Base-by-base conservation (phyloP, 2,113 vertebrate species). In the Nothocercus nigrocapillus region DNA sequence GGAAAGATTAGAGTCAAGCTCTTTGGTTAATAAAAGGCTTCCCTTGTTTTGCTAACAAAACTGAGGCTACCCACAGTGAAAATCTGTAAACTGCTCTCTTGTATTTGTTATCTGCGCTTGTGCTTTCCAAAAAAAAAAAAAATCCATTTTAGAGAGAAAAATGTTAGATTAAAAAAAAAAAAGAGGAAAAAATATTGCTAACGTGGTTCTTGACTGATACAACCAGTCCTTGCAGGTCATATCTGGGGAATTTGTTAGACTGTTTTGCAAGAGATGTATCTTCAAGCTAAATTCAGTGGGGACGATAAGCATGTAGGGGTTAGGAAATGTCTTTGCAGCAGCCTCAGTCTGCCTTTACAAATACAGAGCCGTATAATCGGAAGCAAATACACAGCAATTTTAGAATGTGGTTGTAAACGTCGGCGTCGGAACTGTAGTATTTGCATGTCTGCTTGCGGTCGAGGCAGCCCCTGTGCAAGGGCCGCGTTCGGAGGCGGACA, bases 31-130 rank as follows among this genome's bases (percentile, higher is more conserved):
- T 32, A 83, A 28, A 18, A 19, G 4, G 42, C 28, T n/a, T 78
- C 54, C 36, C 10, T 19, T 53, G 11, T 42, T 97, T 74, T 72
- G 45, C 45, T 76, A 68, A 24, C 63, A 63, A 93, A 90, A 88
- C 67, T 45, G 27, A 78, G 83, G 28, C 13, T 30, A 20, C 40
- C 49, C 64, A 11, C 53, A 30, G 7, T 27, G 38, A 90, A 68
- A 78, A 72, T 40, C 45, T 74, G 2, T 56, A 53, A 80, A 77
- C 1, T 1, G 9, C 56, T 59, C 64, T 8, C 44, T 11, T 59
- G 25, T 0, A 67, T 88, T 85, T 86, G 24, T 19, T 94, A 5
- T 15, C 47, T 64, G 0, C 62, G 32, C 36, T 75, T 81, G 32
- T 73, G 61, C 40, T 83, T 92, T 74, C 11, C 58, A 73, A 5